Conservation (phyloP, 2,888 invertebrate species). For the Tridacna crocea region DNA sequence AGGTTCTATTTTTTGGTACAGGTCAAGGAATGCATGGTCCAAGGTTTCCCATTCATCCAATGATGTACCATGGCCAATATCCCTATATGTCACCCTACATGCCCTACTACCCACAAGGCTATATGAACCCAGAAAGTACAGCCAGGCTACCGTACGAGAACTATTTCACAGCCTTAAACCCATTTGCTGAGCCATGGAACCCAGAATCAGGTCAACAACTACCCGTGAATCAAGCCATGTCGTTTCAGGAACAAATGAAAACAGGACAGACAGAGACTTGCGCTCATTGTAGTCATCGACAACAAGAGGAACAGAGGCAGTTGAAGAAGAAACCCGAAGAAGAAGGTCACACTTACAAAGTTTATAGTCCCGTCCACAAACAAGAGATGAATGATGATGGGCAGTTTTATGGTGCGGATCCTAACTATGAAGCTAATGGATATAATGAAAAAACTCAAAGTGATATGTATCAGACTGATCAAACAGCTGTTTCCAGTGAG, state of each 20-base stretch:
- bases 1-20: background rate
- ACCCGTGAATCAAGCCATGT: constrained; percentile 2
- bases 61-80: constrained; percentile 58
- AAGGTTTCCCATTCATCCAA: constrained; percentile 53
- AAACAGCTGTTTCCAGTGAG: background rate
- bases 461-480: background rate
- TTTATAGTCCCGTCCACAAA: constrained; percentile 6
- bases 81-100: constrained; percentile 57
- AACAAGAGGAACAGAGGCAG: constrained; percentile 28
- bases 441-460: background rate
- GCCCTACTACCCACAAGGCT: constrained; percentile 53
- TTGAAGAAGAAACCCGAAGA: constrained; percentile 3
- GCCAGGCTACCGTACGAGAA: constrained; percentile 52
- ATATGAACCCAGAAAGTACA: constrained; percentile 45
- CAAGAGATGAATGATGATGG: background rate
- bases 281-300: constrained; percentile 35
- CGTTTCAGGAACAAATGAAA: constrained; percentile 4
- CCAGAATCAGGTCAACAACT: constrained; percentile 27
- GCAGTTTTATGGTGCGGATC: background rate
- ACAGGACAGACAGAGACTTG: constrained; percentile 24
- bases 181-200: constrained; percentile 66
- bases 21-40: constrained; percentile 61
- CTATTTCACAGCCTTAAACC: constrained; percentile 56
- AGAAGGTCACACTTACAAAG: background rate
- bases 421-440: background rate